phyloP scores from a whole-genome alignment of 2,888 invertebrate species.

The Crematogaster levior region DNA sequence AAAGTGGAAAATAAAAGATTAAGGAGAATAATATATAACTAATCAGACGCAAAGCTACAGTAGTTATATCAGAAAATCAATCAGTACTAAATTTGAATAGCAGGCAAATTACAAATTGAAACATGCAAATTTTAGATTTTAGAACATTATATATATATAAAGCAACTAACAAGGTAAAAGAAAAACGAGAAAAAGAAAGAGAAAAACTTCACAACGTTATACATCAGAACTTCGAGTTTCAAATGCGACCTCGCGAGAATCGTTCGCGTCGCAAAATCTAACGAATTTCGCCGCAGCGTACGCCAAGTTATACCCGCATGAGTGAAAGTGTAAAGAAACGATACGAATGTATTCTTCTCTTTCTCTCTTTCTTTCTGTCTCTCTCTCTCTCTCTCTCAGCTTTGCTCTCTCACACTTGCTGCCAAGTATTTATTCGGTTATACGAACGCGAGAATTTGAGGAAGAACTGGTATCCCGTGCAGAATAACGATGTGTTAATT shows the following conservation, averaged over 20 bases:
- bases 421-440: conserved; percentile 43
- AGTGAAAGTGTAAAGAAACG: conserved; percentile 34
- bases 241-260: conserved; percentile 46
- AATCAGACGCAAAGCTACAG: no score
- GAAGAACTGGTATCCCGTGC: conserved; percentile 38
- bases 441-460: conserved; percentile 21
- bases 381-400: neutral
- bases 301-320: conserved; percentile 32
- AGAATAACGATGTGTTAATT: conserved; percentile 51
- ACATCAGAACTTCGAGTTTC: conserved; percentile 48
- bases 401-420: conserved; percentile 16
- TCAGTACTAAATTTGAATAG: no score
- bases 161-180: conserved; percentile 36
- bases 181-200: conserved; percentile 1
- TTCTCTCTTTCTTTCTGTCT: no score
- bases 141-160: conserved; percentile 5
- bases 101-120: conserved; percentile 4
- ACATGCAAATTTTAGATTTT: conserved; percentile 3
- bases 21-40: neutral
- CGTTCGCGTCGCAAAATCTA: conserved; percentile 36
- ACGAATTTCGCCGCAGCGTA: conserved; percentile 38
- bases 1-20: neutral
- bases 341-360: conserved; percentile 4
- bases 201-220: conserved; percentile 18
- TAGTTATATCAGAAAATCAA: no score